A percentile compares a stretch with the other conserved stretches of the same genome.
Conservation (phyloP, 2,113 vertebrate species). For the Peromyscus leucopus region DNA sequence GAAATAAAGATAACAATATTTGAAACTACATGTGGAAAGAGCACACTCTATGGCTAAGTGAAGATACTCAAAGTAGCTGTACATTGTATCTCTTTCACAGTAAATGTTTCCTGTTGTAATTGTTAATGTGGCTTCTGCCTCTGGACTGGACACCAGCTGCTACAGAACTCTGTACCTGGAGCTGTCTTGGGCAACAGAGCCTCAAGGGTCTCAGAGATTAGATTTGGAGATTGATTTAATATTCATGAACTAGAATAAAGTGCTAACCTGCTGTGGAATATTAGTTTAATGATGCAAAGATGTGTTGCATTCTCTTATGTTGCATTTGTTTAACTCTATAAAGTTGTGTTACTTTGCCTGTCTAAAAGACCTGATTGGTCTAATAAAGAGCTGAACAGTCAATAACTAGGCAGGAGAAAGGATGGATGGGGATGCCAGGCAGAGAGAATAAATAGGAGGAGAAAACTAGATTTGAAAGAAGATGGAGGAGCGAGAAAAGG, state of each 20-base stretch:
- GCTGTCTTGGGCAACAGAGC: not conserved
- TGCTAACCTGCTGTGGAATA: not conserved
- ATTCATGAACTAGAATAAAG: not conserved
- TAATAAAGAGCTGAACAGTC: no score
- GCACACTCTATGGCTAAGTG: not conserved
- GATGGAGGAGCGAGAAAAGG: no score
- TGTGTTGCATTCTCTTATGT: no score
- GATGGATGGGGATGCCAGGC: no score
- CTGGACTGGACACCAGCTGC: not conserved
- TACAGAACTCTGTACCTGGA: not conserved
- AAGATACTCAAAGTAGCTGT: not conserved
- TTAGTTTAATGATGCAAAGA: no score
- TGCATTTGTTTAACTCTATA: no score
- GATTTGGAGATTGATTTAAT: not conserved
- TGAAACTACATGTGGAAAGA: slow-evolving; percentile 21
- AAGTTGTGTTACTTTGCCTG: no score
- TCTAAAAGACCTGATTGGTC: no score
- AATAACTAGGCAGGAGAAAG: no score
- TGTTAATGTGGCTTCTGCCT: not conserved
- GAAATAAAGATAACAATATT: slow-evolving; percentile 31
- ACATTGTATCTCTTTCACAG: not conserved
- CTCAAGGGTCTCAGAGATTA: not conserved
- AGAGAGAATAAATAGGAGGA: no score
- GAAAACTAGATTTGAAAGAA: no score
- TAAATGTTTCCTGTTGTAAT: not conserved